Base-by-base conservation (phyloP, 2,113 vertebrate genomes). In the Rhipidura dahli region DNA sequence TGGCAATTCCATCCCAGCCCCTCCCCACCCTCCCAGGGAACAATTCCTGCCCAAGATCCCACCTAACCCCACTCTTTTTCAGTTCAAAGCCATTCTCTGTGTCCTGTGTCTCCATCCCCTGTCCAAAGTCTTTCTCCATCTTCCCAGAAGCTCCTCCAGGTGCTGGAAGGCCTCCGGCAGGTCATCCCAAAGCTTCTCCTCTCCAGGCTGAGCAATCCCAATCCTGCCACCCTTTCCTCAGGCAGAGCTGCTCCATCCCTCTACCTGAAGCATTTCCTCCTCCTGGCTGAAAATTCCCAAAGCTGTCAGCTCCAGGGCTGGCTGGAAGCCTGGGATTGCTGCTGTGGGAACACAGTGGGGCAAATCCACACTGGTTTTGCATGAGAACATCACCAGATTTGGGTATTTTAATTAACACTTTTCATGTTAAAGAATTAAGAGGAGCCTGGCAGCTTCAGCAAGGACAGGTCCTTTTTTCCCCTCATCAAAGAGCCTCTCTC, bases 401-500 rank as follows among this genome's bases (percentile, higher is more conserved):
- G 16, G 40, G 21, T 23, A 49, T 68, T 90, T 83, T 94, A 77
- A 73, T 93, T 77, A 88, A 54, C 11, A 47, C 28, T 80, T 82
- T 61, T 65, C 24, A 73, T 19, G 63, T 66, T 63, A 49, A 83
- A 91, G 63, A 40, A 14, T 85, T 73, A 69, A 83, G 76, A 78
- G 59, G 20, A 66, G 60, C n/a, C 85, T 63, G 71, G 68, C 47
- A 92, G 49, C 79, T 77, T 73, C 70, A n/a, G 71, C 42, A 20
- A 75, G 68, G 44, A 69, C 79, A 30, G 47, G 64, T 51, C 37
- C 39, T 72, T 77, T 82, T 50, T 69, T 49, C 22, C 24, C 35
- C 66, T 86, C 33, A 66, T 83, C 78, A 97, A 94, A 95, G 44
- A 44, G 11, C 47, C 11, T 40, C 91, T 79, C 59, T 86, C 90